Base-by-base conservation (phyloP, 2,113 vertebrate genomes). In the Nematolebias whitei region DNA sequence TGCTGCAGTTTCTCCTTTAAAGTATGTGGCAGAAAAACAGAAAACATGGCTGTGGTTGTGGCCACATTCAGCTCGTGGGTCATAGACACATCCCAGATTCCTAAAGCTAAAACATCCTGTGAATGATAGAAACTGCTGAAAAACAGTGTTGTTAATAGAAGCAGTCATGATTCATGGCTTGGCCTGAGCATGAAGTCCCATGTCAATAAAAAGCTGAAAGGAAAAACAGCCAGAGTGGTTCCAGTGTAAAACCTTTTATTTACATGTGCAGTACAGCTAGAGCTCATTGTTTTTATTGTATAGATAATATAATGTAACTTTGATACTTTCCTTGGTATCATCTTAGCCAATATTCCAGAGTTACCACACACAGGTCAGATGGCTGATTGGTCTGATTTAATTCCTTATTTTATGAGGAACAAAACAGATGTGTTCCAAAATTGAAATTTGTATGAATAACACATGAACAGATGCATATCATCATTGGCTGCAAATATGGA, bases 1-100 rank as follows among this genome's bases (percentile, higher is more conserved):
- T 18, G 55, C 66, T 69, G 80, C 77, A 77, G 54, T 78, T 83
- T 67, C 52, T 62, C 63, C 54, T 67, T 56, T 32, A 44, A 57
- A 24, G 44, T 57, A 29, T 29, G 32, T 63, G 66, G 76, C 57
- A 48, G 54, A 54, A 64, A 62, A 57, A 2, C 65, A 61, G 70
- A 80, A 78, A 78, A 29, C 61, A 68, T n/a, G n/a, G n/a, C n/a
- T n/a, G n/a, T 60, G 80, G 63, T 18, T 38, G 44, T 51, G 24
- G 32, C 80, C 68, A 62, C 68, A 58, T 43, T 74, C 39, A 3
- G 63, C 41, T 39, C 43, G 73, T 23, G 41, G 71, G 40, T 80
- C 50, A 16, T 19, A 24, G 63, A 56, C 51, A 62, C 61, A 71
- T 47, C 23, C 35, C 53, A 51, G 53, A 72, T 48, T 56, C 22